Evolutionary conservation across 1,140 invertebrate species (phyloP).

Genomic region (Belonocnema kinseyi): DNA sequence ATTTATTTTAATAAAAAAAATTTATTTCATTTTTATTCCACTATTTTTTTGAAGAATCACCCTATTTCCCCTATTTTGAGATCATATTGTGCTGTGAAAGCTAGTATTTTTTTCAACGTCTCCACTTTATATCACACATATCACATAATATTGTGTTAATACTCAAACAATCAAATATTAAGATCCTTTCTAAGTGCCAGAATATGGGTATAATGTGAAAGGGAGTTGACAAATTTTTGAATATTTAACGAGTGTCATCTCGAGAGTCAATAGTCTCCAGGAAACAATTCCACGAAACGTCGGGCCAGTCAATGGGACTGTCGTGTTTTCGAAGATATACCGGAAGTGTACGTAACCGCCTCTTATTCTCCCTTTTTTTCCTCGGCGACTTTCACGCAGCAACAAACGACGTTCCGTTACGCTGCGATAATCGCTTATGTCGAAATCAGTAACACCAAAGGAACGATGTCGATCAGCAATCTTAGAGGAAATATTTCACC

Average conservation of each 20-base stretch:
- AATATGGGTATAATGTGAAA: no score
- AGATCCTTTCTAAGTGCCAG: no score
- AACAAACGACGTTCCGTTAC: constrained; percentile 57
- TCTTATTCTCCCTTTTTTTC: constrained; percentile 52
- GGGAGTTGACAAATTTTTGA: neutral
- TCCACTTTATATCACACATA: no score
- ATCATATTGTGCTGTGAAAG: no score
- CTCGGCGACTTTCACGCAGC: constrained; percentile 62
- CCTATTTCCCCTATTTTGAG: no score
- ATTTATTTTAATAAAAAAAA: no score
- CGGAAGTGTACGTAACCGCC: constrained; percentile 57
- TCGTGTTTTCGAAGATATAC: constrained; percentile 58
- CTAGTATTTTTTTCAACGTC: no score
- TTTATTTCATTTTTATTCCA: no score
- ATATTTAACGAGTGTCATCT: neutral
- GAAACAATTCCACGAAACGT: constrained; percentile 30
- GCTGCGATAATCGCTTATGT: constrained; percentile 61
- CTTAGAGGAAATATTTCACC: constrained; percentile 1
- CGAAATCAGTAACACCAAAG: constrained; percentile 54
- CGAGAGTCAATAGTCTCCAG: constrained; percentile 17
- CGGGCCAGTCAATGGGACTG: constrained; percentile 51
- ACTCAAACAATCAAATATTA: no score
- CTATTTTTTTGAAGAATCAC: no score
- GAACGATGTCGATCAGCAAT: constrained; percentile 15
- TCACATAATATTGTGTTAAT: no score